These are phyloP conservation scores for Orchesella flavescens DNA, from an alignment of 2,888 invertebrate genomes.

Conservation along the genomic window DNA sequence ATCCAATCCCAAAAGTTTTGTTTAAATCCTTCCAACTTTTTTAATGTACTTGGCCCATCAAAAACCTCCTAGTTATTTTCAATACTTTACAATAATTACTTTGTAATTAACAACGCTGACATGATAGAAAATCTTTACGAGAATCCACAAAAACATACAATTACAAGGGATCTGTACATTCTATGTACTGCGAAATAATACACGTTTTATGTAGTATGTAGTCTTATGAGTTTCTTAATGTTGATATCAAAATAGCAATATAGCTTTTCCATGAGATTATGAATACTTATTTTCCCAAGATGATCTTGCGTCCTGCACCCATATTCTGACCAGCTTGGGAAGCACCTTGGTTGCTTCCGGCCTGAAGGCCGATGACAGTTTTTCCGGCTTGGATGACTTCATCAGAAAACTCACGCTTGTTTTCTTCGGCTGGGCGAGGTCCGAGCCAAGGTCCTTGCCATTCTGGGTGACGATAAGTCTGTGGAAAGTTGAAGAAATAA, in stretches of 20 bases:
- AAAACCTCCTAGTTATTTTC: too few species aligned
- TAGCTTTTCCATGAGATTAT: neutral
- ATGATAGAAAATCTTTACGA: constrained; percentile 31
- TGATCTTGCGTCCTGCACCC: constrained; percentile 91
- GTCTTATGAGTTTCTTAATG: constrained; percentile 32
- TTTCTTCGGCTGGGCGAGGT: constrained; percentile 94
- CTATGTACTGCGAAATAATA: constrained; percentile 31
- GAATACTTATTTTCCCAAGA: constrained; percentile 86
- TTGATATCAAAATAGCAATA: constrained; percentile 9
- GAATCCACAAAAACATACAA: constrained; percentile 20
- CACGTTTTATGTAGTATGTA: constrained; percentile 4
- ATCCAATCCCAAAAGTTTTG: too few species aligned
- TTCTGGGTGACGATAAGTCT: constrained; percentile 90
- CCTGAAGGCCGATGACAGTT: constrained; percentile 93
- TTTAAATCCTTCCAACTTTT: too few species aligned
- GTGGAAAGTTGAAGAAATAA: constrained; percentile 67
- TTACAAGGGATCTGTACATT: neutral
- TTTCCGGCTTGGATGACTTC: constrained; percentile 91
- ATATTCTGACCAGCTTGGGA: constrained; percentile 92
- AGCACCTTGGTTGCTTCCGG: constrained; percentile 96
- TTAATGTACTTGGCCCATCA: too few species aligned
- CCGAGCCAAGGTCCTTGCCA: constrained; percentile 92
- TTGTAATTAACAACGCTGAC: too few species aligned
- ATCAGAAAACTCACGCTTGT: constrained; percentile 94
- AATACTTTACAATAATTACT: too few species aligned